Base-by-base conservation (phyloP, 2,797 vertebrate species). In the Hirundo rustica region DNA sequence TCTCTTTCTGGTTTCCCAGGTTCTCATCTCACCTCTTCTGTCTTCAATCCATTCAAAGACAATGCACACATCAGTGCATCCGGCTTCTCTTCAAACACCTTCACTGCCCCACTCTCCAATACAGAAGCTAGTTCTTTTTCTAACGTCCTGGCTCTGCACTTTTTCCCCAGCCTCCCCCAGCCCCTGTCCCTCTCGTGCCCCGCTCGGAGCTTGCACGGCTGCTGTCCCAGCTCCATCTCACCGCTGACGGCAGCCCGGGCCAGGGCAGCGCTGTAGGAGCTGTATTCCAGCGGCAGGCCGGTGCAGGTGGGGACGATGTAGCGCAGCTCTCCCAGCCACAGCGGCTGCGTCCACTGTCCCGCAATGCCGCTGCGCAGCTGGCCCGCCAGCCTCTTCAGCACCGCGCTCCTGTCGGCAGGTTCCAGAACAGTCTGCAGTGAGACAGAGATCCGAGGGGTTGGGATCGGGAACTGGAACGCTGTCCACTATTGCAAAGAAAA, bases 251-350 rank as follows among this genome's bases (percentile, higher is more conserved):
- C 71, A 12, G 96, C 97, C 15, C 93, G 88, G 87, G 96, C 98
- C 75, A 99, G 97, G 45, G 96, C 98, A 20, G 98, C 81, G 3
- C 95, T 89, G 95, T 98, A 98, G 5, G 97, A 92, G 84, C 97
- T 96, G 6, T 98, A 93, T 78, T 99, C 98, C 97, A 99, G 95
- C 0, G 98, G 98, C 48, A 99, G 53, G 45, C 98, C 98, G 3
- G 98, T 92, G 92, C 92, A 95, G 38, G 97, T 98, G 18, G 98
- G 98, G 20, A 98, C 2, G 55, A 98, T 95, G 29, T 97, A 97
- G 2, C 98, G 97, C 58, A 98, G 44, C 94, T 98, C 98, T 72
- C 94, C 91, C 68, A 85, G 80, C 95, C 98, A 88, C 74, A 98
- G 1, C 0, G 98, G 97, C 92, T 98, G 98, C 8, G 94, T 88